These are phyloP conservation scores for Miniopterus natalensis DNA, from an alignment of 2,113 vertebrate genomes.

Conservation along the genomic window DNA sequence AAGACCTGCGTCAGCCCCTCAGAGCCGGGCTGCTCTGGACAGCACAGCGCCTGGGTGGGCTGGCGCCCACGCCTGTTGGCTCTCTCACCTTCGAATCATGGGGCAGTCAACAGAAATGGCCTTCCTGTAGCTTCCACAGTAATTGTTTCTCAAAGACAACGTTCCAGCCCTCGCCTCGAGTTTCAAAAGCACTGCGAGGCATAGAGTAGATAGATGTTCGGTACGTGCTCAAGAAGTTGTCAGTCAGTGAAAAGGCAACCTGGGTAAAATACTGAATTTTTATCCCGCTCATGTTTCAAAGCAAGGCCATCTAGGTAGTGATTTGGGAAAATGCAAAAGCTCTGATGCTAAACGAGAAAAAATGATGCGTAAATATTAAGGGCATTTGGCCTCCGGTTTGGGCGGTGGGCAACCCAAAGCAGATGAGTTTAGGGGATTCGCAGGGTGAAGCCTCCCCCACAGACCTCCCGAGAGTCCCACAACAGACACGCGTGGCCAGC, in stretches of 20 bases:
- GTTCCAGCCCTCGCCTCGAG: constrained; percentile 65
- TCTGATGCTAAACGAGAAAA: constrained; percentile 44
- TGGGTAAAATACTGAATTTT: neutral
- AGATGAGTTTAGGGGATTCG: neutral
- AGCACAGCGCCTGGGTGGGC: neutral
- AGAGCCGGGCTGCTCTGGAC: constrained; percentile 40
- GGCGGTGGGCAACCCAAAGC: neutral
- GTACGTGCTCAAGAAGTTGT: constrained; percentile 22
- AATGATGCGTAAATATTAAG: neutral
- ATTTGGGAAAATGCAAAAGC: constrained; percentile 58
- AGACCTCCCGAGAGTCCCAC: neutral
- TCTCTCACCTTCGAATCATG: constrained; percentile 7
- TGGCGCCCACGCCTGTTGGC: neutral
- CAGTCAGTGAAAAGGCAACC: constrained; percentile 61
- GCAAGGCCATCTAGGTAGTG: neutral
- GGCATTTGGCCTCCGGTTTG: neutral
- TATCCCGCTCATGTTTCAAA: neutral
- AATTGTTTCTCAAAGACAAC: constrained; percentile 67
- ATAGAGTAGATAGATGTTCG: neutral
- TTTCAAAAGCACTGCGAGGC: neutral
- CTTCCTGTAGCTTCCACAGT: constrained; percentile 64
- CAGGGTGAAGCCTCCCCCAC: neutral
- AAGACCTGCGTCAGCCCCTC: neutral
- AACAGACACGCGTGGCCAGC: fast-evolving
- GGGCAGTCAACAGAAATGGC: constrained; percentile 50